A percentile compares a stretch with the other conserved stretches of the same genome.
phyloP scores from a whole-genome alignment of 2,888 invertebrate genomes.

The Melangyna quadrimaculata region DNA sequence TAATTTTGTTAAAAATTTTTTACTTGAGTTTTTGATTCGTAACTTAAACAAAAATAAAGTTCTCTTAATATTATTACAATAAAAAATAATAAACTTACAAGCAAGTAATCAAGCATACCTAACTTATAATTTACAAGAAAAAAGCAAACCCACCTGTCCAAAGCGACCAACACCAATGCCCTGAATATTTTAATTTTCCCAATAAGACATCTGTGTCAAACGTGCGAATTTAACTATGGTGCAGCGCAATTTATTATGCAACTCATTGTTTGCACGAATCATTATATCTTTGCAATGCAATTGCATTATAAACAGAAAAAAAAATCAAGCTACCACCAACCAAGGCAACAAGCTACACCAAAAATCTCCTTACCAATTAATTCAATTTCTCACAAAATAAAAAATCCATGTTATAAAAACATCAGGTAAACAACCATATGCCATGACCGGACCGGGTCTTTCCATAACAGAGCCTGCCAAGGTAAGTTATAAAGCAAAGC shows the following conservation, averaged over 20 bases:
- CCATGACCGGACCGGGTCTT: conserved; percentile 54
- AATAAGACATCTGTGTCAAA: conserved; percentile 56
- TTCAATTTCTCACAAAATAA: conserved; percentile 60
- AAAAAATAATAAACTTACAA: background rate
- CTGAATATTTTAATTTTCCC: conserved; percentile 21
- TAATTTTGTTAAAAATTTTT: no score
- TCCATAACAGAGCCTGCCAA: conserved; percentile 47
- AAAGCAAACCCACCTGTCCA: background rate
- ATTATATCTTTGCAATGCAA: conserved; percentile 42
- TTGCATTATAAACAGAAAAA: conserved; percentile 40
- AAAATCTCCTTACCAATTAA: conserved; percentile 53
- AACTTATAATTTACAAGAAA: background rate
- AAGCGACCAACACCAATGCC: background rate
- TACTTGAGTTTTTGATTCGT: no score
- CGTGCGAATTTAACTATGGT: conserved; percentile 46
- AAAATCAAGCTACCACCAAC: conserved; percentile 1
- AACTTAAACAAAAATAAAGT: no score
- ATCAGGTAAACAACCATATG: conserved; percentile 42
- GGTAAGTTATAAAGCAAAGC: background rate
- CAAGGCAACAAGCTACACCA: conserved; percentile 8
- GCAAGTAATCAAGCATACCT: background rate
- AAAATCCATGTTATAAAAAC: conserved; percentile 44
- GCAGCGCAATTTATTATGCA: conserved; percentile 51
- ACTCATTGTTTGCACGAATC: conserved; percentile 61
- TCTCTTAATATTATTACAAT: background rate